These are phyloP conservation scores for Strix uralensis DNA, from an alignment of 2,113 vertebrate species.

Conservation along the genomic window DNA sequence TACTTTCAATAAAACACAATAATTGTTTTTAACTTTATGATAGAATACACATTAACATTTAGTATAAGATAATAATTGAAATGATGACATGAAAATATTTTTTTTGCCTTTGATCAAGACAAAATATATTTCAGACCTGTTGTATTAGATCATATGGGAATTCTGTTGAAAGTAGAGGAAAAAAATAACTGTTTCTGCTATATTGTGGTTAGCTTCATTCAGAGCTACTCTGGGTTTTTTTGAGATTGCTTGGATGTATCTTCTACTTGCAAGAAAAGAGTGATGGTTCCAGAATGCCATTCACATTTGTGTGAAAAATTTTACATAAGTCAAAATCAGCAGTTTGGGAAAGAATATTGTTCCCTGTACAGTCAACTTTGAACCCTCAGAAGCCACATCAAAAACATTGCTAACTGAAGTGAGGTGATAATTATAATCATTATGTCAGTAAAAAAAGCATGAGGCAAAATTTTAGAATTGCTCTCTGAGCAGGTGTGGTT, in stretches of 20 bases:
- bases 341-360: neutral
- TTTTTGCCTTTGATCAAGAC: neutral
- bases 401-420: neutral
- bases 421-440: constrained; percentile 15
- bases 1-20: neutral
- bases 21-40: neutral
- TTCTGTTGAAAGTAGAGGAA: neutral
- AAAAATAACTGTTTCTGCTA: neutral
- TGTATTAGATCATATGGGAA: neutral
- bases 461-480: neutral
- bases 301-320: neutral
- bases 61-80: neutral
- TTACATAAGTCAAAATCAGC: constrained; percentile 1
- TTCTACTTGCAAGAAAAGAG: neutral
- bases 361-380: neutral
- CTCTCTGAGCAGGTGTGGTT: neutral
- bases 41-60: neutral
- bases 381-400: constrained; percentile 26
- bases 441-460: neutral
- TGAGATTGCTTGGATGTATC: neutral
- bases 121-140: neutral
- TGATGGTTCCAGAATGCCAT: neutral
- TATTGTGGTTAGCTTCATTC: neutral
- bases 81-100: neutral
- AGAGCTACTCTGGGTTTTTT: neutral